Percentiles rank a stretch among this genome's conserved stretches.
phyloP scores from a whole-genome alignment of 2,797 vertebrate genomes.

The Pseudochaenichthys georgianus region DNA sequence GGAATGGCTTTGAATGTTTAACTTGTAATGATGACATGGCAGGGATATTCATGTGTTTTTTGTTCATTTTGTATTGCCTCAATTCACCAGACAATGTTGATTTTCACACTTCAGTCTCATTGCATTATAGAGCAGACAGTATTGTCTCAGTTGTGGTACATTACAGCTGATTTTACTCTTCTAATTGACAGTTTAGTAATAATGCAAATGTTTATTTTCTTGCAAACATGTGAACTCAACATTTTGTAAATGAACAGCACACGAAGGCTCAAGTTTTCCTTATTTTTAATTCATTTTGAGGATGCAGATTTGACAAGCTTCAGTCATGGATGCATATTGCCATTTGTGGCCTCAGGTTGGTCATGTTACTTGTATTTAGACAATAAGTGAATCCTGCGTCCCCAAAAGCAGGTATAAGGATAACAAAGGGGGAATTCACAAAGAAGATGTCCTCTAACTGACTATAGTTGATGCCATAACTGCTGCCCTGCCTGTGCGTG shows the following conservation, averaged over 20 bases:
- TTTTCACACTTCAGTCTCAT: constrained; percentile 15
- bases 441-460: neutral
- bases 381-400: neutral
- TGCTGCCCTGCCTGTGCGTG: neutral
- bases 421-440: neutral
- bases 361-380: constrained; percentile 22
- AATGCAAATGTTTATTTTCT: neutral
- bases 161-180: neutral
- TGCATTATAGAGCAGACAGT: neutral
- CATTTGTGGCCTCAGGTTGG: constrained; percentile 21
- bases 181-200: neutral
- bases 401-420: neutral
- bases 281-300: neutral
- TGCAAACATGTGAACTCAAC: neutral
- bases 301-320: too few relatives aligned
- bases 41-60: neutral
- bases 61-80: neutral
- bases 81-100: neutral
- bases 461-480: neutral
- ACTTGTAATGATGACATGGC: constrained; percentile 16
- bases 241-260: neutral
- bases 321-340: neutral
- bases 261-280: neutral
- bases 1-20: neutral
- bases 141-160: neutral